Conservation (phyloP, 2,113 vertebrate genomes). For the Pseudorhombus dupliciocellatus region DNA sequence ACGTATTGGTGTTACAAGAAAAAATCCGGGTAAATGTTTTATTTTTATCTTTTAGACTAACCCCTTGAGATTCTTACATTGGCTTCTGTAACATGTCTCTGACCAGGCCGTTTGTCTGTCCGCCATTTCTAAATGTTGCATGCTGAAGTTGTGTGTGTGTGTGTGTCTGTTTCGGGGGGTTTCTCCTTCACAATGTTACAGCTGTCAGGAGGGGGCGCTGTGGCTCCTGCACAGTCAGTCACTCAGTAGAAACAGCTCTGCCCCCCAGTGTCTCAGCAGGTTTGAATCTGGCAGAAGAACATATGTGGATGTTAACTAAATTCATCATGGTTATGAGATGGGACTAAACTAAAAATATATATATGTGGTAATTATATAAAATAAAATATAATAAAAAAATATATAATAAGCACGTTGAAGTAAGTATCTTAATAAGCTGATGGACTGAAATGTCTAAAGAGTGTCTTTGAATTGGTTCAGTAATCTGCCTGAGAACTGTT, state of each 20-base stretch:
- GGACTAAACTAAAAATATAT: no score
- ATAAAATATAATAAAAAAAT: no score
- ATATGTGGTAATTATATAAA: no score
- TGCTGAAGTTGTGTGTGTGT: background rate
- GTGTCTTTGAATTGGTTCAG: no score
- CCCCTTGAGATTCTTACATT: background rate
- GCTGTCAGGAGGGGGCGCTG: background rate
- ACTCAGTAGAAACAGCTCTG: background rate
- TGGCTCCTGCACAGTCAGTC: background rate
- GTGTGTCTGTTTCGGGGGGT: no score
- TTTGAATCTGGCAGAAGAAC: background rate
- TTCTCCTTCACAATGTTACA: background rate
- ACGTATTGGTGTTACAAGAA: background rate
- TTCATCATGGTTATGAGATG: no score
- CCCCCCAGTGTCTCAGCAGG: background rate
- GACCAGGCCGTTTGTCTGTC: background rate
- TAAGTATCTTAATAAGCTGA: no score
- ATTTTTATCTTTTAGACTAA: constrained; percentile 23
- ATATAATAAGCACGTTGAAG: no score
- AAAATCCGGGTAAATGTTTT: constrained; percentile 50
- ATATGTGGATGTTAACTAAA: no score
- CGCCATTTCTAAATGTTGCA: background rate
- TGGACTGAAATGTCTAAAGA: no score
- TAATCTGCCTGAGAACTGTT: no score
- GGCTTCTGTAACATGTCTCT: background rate